Evolutionary conservation across 2,888 invertebrate genomes (phyloP), one percentile per base, ranked within the genome.

Genomic region (Drosophila cracens): DNA sequence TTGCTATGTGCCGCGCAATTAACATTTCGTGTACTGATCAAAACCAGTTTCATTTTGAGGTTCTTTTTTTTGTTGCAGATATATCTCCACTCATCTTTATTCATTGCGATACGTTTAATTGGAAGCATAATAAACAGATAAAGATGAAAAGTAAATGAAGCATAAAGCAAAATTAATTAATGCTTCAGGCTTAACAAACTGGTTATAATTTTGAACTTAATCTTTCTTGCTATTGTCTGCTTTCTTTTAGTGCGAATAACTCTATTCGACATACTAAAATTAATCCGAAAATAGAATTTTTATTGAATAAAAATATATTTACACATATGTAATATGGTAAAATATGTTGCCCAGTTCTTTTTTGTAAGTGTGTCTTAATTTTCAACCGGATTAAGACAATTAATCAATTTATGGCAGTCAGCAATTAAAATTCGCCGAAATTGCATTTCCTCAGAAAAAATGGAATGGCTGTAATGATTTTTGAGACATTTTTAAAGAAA

Each of bases 41-140:
- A 68, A 68, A 68, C 68, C 67, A 2, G 68, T 67, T 66, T 46
- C 34, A 27, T 21, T 34, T 27, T 18, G 18, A 29, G 3, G 1
- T 48, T 36, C 25, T 66, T 51, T 25, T 29, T 21, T 29, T 21
- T 49, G 16, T 16, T 16, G 46, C 8, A 25, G 8, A 36, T 11
- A 57, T 11, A 13, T 16, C 33, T n/a, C 2, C 8, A 34, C 58
- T 67, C 68, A 67, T 57, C 51, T 68, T 68, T 51, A 57, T 57
- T 57, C 34, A 68, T 49, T 18, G 54, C 29, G 33, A 3, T 33
- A n/a, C 49, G 56, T 51, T 57, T 43, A 21, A 34, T 18, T 56
- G n/a, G 21, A 34, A 49, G 48, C 25, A 51, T 31, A 40, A 40
- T 34, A 40, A 27, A 21, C 33, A 25, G 31, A 56, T n/a, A 25